Evolutionary conservation across 2,797 vertebrate genomes (phyloP), one percentile per base, ranked within the genome.

Genomic region (Geotrypetes seraphini): DNA sequence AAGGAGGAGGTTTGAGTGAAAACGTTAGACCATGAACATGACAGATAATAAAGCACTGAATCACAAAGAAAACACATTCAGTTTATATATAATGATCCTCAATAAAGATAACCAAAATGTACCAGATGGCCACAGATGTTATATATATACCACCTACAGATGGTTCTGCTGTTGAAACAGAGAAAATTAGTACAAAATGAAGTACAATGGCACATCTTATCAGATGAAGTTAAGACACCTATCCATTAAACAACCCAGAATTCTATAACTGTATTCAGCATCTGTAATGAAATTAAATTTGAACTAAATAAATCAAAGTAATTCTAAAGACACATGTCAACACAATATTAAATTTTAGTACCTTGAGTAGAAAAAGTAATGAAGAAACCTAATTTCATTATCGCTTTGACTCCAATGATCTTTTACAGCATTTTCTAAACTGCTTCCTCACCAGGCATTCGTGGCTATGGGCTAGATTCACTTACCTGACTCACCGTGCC

Each of bases 111-210:
- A 14, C 39, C 25, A 62, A 19, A 30, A 12, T 31, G 11, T 7
- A 47, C 50, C 56, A 68, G 49, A 51, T 63, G 50, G 44, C 17
- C 59, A 25, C 31, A 62, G 62, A 35, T 32, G 45, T 44, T 59
- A 47, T 40, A 46, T 33, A 47, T 52, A 47, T 52, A 54, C 29
- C 43, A 66, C 40, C 44, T 67, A 49, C 59, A 60, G 45, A 47
- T 55, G 31, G 32, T 31, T 60, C 40, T 46, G 51, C 39, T 49
- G 47, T 4, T 34, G 32, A 65, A 55, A 22, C 57, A 10, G 11
- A 12, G 37, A 59, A 62, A 59, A 60, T 24, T 3, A 31, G 33
- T n/a, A n/a, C 41, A 53, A 60, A 36, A 69, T 34, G 52, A 16
- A 39, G 21, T 14, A 19, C 44, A 51, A 45, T 22, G 13, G 52